A percentile compares a stretch with the other conserved stretches of the same genome.
phyloP scores from a whole-genome alignment of 1,140 invertebrate genomes.

The Whitmania pigra region DNA sequence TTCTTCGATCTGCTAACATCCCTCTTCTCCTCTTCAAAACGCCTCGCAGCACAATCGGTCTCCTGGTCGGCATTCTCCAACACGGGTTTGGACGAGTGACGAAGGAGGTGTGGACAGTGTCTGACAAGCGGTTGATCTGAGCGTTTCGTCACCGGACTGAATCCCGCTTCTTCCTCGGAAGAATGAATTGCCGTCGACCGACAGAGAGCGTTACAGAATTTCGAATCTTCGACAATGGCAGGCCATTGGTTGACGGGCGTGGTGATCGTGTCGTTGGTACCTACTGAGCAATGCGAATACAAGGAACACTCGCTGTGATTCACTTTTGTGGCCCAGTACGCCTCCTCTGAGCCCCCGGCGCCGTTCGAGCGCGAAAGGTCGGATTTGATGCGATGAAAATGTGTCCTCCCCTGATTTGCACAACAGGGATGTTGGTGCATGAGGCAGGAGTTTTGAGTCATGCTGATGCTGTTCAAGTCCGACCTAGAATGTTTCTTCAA shows the following conservation, averaged over 20 bases:
- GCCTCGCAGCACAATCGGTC: no score
- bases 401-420: not conserved
- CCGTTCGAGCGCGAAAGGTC: not conserved
- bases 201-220: not conserved
- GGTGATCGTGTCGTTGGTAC: not conserved
- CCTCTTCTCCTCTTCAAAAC: no score
- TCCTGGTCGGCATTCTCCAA: no score
- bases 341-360: not conserved
- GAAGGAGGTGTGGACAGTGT: no score
- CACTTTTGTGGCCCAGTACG: not conserved
- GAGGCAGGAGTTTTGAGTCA: slow-evolving; percentile 5
- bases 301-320: slow-evolving; percentile 11
- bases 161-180: no score
- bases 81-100: no score
- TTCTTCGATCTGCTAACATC: no score
- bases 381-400: slow-evolving; percentile 3
- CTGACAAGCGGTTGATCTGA: no score
- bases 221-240: slow-evolving; percentile 5
- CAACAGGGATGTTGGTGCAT: slow-evolving; percentile 8
- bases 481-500: not conserved
- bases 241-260: not conserved
- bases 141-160: no score
- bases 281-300: not conserved
- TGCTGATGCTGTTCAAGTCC: not conserved
- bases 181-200: no score